Percentiles rank a stretch among this genome's conserved stretches.
phyloP scores from a whole-genome alignment of 2,888 invertebrate genomes.

The Melitaea athalia region DNA sequence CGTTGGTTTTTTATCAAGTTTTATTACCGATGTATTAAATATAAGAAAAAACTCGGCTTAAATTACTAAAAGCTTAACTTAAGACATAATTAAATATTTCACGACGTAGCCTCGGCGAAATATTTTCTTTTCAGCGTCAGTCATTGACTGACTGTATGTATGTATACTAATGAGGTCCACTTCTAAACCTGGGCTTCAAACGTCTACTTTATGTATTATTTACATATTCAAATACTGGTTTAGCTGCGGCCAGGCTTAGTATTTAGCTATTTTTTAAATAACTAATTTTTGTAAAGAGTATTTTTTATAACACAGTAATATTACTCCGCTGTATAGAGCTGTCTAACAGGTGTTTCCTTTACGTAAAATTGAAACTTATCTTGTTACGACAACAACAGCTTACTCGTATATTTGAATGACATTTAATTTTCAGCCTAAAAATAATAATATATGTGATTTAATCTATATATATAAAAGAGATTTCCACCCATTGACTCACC shows the following conservation, averaged over 20 bases:
- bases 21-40: not conserved
- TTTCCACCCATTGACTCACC: too few relatives aligned
- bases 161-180: conserved; percentile 22
- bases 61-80: not conserved
- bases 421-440: too few relatives aligned
- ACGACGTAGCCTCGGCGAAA: not conserved
- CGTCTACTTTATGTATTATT: conserved; percentile 13
- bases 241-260: conserved; percentile 3
- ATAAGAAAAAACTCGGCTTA: not conserved
- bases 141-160: conserved; percentile 11
- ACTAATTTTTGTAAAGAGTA: too few relatives aligned
- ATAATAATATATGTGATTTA: too few relatives aligned
- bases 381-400: too few relatives aligned
- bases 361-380: too few relatives aligned
- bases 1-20: too few relatives aligned
- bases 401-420: too few relatives aligned
- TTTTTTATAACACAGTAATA: too few relatives aligned
- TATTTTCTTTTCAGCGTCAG: not conserved
- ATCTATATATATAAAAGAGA: too few relatives aligned
- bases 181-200: conserved; percentile 16
- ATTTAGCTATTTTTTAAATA: not conserved
- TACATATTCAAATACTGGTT: conserved; percentile 23
- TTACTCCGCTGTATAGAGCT: too few relatives aligned
- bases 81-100: conserved; percentile 1
- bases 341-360: too few relatives aligned